phyloP scores from a whole-genome alignment of 2,113 vertebrate genomes.

The Riparia riparia region DNA sequence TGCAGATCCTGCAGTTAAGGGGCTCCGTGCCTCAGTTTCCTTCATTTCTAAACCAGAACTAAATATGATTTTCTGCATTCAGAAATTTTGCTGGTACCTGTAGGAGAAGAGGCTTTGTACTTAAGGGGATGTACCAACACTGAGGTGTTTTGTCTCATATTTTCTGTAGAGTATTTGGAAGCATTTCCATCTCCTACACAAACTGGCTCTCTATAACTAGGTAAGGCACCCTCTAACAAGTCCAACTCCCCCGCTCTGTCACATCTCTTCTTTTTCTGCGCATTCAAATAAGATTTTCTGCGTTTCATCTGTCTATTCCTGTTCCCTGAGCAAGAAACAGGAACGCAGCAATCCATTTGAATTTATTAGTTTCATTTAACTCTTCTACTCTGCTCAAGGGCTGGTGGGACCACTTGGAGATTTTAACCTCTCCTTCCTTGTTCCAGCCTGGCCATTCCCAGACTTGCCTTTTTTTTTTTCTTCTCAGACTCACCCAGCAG shows the following conservation, averaged over 20 bases:
- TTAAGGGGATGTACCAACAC: background rate
- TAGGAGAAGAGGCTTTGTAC: background rate
- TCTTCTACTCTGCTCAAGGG: background rate
- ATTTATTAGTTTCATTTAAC: background rate
- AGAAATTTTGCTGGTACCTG: background rate
- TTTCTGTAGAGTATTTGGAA: background rate
- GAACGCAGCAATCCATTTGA: background rate
- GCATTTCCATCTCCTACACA: background rate
- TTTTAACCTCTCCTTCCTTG: background rate
- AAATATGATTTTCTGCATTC: background rate
- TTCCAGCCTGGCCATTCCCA: background rate
- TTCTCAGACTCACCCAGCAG: background rate
- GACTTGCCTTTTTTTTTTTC: background rate
- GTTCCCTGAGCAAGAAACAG: background rate
- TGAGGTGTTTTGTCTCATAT: accelerated
- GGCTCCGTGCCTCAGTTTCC: background rate
- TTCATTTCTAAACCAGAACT: background rate
- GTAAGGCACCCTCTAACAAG: background rate
- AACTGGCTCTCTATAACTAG: accelerated
- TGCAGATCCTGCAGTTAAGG: background rate
- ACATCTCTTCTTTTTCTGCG: background rate
- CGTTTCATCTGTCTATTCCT: background rate
- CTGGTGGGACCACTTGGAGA: background rate
- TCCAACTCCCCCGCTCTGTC: background rate
- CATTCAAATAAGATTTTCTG: background rate